Evolutionary conservation across 2,113 vertebrate genomes (phyloP).

Genomic region (Cacatua alba): DNA sequence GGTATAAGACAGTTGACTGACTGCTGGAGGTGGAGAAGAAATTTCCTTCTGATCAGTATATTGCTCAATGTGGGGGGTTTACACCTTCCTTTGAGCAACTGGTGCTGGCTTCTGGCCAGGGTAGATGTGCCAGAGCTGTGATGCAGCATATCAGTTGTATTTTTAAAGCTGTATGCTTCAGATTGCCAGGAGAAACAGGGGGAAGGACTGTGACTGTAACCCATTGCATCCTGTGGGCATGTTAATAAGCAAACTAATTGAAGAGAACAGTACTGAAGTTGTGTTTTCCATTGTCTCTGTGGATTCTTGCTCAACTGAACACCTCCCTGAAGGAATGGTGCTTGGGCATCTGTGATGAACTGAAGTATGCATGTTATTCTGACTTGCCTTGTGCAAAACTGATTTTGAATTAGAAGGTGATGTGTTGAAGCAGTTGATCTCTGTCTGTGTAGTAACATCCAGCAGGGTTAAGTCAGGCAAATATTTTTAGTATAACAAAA

Average conservation of each 20-base stretch:
- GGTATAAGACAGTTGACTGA: neutral
- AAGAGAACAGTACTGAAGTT: neutral
- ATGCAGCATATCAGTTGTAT: neutral
- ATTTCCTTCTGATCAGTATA: neutral
- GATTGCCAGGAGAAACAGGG: neutral
- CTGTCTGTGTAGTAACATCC: neutral
- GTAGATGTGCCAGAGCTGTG: neutral
- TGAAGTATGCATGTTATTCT: neutral
- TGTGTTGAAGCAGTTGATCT: neutral
- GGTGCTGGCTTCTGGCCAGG: neutral
- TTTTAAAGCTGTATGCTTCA: neutral
- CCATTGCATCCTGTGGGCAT: neutral
- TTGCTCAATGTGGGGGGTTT: neutral
- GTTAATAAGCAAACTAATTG: neutral
- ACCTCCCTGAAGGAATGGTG: neutral
- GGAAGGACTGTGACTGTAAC: neutral
- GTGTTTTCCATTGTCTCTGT: neutral
- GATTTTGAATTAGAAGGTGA: neutral
- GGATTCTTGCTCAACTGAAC: neutral
- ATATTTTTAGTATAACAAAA: neutral
- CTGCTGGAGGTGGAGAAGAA: neutral
- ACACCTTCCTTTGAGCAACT: neutral
- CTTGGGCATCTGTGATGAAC: too few species aligned
- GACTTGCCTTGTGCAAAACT: neutral
- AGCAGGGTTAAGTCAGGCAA: neutral